phyloP scores from a whole-genome alignment of 2,888 invertebrate genomes.

The Drosophila stalkeri region DNA sequence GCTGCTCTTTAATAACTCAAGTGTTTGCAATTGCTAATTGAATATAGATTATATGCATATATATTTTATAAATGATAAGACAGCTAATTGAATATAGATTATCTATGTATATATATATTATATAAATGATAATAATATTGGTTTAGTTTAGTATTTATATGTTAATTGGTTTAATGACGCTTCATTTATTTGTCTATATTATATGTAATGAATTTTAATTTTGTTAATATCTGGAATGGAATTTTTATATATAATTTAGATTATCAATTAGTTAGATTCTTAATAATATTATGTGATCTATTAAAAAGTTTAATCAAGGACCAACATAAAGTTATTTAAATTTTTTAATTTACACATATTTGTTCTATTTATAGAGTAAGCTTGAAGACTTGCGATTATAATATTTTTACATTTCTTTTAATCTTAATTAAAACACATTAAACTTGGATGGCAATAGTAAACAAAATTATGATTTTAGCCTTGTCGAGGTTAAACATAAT shows the following conservation, averaged over 20 bases:
- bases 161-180: constrained; percentile 12
- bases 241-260: neutral
- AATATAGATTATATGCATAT: constrained; percentile 16
- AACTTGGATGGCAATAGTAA: neutral
- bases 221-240: neutral
- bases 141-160: neutral
- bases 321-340: neutral
- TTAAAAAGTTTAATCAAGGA: neutral
- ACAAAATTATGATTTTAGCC: neutral
- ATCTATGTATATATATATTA: constrained; percentile 5
- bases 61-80: constrained; percentile 8
- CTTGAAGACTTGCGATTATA: neutral
- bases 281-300: neutral
- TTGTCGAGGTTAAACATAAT: neutral
- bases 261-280: neutral
- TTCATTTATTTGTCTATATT: neutral
- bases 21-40: constrained; percentile 19
- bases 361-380: neutral
- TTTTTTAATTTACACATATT: neutral
- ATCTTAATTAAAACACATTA: neutral
- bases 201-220: neutral
- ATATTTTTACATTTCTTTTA: constrained; percentile 3
- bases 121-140: constrained; percentile 12
- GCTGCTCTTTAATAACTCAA: neutral
- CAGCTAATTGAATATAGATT: constrained; percentile 20